Evolutionary conservation across 1,140 invertebrate genomes (phyloP), one percentile per base, ranked within the genome.

Genomic region (Monochamus saltuarius): DNA sequence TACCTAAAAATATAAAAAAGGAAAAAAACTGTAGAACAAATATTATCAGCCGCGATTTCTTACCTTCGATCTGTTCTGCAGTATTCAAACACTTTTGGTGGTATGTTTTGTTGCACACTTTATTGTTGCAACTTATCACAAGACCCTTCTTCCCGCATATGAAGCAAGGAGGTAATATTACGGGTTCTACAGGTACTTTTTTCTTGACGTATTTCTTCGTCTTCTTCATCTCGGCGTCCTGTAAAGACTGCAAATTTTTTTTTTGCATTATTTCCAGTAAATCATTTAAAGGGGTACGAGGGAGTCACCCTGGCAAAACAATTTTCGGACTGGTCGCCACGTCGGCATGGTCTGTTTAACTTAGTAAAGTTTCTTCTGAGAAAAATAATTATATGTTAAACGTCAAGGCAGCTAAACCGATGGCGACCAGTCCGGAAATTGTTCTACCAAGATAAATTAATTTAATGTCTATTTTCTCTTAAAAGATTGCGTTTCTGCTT

Each of bases 61-160:
- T 66, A 73, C 69, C 62, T 43, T 71, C 68, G 17, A 71, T 65
- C 60, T 56, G 65, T 11, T 56, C 34, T 29, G 67, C 47, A 38
- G 74, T 59, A 9, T 70, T 60, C 34, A 74, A 62, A 66, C 75
- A 76, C 34, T 59, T 54, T 39, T 73, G 55, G 66, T 76, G 75
- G 46, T 73, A 76, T 16, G 51, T 59, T 59, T 73, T 75, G 17
- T 59, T 59, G 54, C 75, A 76, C 17, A 58, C 60, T 53, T 75
- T 74, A 43, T 70, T 69, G 17, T 65, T 63, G 54, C 75, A 76
- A 10, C 38, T n/a, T 1, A 49, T 17, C 22, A 70, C 65, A 2
- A 67, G 56, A 3, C 72, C 62, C 17, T 40, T 45, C 59, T 65
- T 46, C 2, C 61, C 59, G 42, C 75, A 76, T 17, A 73, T 54